Evolutionary conservation across 2,888 invertebrate species (phyloP).

Genomic region (Noctua fimbriata): DNA sequence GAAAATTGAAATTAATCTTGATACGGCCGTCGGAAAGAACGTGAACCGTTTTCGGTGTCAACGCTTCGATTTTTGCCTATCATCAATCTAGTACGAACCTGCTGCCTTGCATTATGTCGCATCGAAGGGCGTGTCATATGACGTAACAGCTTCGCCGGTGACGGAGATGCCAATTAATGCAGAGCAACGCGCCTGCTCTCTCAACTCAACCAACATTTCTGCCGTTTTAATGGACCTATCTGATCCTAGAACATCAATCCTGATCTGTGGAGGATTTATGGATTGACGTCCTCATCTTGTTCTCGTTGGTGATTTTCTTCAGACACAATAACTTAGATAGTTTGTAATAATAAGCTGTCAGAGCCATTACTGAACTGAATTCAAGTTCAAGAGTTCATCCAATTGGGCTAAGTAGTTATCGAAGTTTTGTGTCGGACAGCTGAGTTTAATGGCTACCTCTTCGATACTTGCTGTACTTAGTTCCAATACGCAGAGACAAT

Average conservation of each 20-base stretch:
- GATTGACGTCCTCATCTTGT: neutral
- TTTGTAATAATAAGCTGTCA: neutral
- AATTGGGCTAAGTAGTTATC: neutral
- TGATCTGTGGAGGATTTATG: neutral
- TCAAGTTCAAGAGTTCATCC: neutral
- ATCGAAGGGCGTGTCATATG: neutral
- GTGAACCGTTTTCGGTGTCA: neutral
- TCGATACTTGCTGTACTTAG: neutral
- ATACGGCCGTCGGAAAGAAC: neutral
- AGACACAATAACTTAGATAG: neutral
- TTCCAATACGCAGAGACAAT: neutral
- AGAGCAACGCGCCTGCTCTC: neutral
- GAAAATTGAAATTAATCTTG: neutral
- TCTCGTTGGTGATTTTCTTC: neutral
- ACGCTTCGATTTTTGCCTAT: neutral
- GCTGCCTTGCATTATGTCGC: neutral
- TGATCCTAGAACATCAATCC: neutral
- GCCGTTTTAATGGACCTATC: slow-evolving; percentile 3
- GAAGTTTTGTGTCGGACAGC: neutral
- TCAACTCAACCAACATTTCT: neutral
- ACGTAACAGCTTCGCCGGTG: neutral
- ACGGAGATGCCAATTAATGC: slow-evolving; percentile 19
- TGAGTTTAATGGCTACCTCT: neutral
- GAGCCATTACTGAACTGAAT: neutral
- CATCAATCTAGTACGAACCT: neutral